Conservation (phyloP, 2,113 vertebrate genomes). For the Pipra filicauda region DNA sequence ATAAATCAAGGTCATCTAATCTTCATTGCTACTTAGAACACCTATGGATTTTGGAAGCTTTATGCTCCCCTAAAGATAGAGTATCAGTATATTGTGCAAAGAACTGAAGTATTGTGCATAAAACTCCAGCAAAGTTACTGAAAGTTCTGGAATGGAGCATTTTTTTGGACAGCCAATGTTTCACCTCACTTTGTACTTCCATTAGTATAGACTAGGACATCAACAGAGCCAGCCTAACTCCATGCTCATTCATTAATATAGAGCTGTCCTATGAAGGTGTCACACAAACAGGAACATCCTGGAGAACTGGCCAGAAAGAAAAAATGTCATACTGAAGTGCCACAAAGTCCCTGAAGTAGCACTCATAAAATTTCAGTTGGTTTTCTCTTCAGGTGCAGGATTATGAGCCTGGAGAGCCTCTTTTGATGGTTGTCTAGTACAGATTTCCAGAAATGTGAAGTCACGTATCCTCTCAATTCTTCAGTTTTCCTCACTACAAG, state of each 20-base stretch:
- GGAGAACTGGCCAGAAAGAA: background rate
- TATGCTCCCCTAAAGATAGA: background rate
- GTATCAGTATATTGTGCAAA: background rate
- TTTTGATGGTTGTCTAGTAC: background rate
- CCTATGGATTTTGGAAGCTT: background rate
- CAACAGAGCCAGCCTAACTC: background rate
- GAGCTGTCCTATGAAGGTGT: background rate
- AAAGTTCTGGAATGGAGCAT: background rate
- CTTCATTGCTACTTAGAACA: background rate
- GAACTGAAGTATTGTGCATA: background rate
- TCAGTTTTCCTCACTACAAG: background rate
- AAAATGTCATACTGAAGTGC: background rate
- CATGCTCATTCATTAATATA: background rate
- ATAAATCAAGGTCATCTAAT: background rate
- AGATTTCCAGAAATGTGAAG: background rate
- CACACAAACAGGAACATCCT: background rate
- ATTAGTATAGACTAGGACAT: background rate
- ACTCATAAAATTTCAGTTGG: background rate
- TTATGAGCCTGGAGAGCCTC: background rate
- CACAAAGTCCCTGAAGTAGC: background rate
- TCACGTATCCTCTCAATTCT: background rate
- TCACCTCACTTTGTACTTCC: background rate
- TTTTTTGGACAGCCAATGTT: background rate
- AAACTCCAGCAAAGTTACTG: background rate
- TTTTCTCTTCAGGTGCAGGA: background rate